Evolutionary conservation across 35 echinoderm and acorn worm genomes (phyloP), one percentile per base, ranked within the genome.

Genomic region (Nesometra sesokonis): DNA sequence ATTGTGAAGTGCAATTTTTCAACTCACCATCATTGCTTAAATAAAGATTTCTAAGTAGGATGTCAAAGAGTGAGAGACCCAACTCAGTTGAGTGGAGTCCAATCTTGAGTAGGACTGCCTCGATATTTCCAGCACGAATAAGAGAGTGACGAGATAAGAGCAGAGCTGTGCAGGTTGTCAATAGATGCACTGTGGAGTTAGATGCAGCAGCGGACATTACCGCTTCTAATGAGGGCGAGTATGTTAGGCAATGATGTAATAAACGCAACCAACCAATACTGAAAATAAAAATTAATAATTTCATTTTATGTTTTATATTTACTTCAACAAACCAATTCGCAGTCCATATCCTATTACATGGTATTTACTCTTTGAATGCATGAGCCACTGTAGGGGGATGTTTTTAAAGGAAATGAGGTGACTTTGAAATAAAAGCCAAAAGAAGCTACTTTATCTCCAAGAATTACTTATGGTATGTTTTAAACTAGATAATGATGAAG

Each of bases 211-310:
- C 23, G 52, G 52, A 67, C 52, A 67, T 67, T 19, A 83, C 11
- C 15, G 82, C 47, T 76, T 89, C 93, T 47, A 86, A 46, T 29
- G 86, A 35, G 33, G 46, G 87, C 57, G 47, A 80, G 34, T 87
- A 85, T 37, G 90, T 93, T 46, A 99, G 90, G 84, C 96, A 99
- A 82, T 99, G 96, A 35, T 99, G 93, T 7, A 94, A 88, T 9
- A 99, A 57, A 17, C 96, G 79, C 21, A 99, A 78, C 96, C 96
- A 99, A 30, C 96, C 80, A 30, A 93, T 88, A 87, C 96, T 99
- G 46, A 2, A 86, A 82, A 32, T 19, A 76, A 17, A 43, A 43
- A 43, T 7, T 43, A 43, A 43, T 7, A 43, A 43, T 43, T n/a
- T n/a, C n/a, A n/a, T n/a, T n/a, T n/a, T n/a, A n/a, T n/a, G n/a